Evolutionary conservation across 2,797 vertebrate species (phyloP), one percentile per base, ranked within the genome.

Genomic region (Macropodus opercularis): DNA sequence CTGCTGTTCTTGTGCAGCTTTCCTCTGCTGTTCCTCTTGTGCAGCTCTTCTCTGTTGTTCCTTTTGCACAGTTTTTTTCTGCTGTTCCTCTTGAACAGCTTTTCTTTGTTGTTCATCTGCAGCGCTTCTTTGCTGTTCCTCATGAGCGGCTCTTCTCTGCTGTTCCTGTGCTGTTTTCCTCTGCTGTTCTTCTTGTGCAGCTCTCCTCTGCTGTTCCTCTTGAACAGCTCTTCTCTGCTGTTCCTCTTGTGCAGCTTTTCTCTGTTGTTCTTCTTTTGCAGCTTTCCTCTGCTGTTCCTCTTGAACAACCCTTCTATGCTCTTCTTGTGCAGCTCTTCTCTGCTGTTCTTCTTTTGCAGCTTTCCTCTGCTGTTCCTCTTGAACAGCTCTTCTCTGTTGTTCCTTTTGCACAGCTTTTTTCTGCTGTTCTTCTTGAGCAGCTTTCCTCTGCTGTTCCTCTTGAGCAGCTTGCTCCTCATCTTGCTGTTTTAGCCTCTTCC

Each of bases 401-500:
- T 48, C 53, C 18, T 49, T 29, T 51, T 8, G 22, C 11, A 7
- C 29, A 44, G n/a, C 34, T 54, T 6, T 57, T 2, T 17, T 50
- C 2, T 48, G 26, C 3, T 51, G 13, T 4, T 50, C 35, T n/a
- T 66, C 50, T 4, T 39, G 15, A 3, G 7, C 49, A 14, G n/a
- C 54, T 49, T 23, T 64, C 24, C 22, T 66, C 6, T 63, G 39
- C 19, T 49, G 41, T 15, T 69, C 19, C 17, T 58, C 14, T 13
- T 21, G 27, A 17, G 19, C 40, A 32, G 24, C 61, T 41, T 9
- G 38, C n/a, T 23, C 57, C 19, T 56, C 35, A 11, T 53, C 40
- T 10, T 2, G 29, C n/a, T 59, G 24, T 65, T 48, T 47, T 12
- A 35, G 12, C 55, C 47, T 77, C 29, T 8, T 76, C 19, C 14